Base-by-base conservation (phyloP, 2,888 invertebrate genomes). In the Aromia moschata region DNA sequence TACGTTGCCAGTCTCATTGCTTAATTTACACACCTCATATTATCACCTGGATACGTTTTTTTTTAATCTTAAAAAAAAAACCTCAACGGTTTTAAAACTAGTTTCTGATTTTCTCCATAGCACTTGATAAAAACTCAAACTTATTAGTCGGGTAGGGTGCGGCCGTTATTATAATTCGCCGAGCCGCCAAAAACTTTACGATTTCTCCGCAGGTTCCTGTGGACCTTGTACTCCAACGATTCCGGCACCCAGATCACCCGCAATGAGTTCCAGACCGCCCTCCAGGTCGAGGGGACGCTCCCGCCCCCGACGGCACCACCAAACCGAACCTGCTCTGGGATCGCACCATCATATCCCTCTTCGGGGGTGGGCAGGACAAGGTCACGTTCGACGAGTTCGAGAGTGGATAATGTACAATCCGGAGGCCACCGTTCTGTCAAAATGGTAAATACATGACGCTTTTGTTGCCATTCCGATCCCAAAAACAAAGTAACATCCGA, bases 211-310 rank as follows among this genome's bases (percentile, higher is more conserved):
- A 84, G 89, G 84, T 94, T 94, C 80, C 84, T 94, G 25, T 94
- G 93, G 89, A 90, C 91, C 12, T 84, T 94, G 54, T 94, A 94
- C 79, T 89, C 91, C 62, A 93, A 92, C 77, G 94, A 94, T 76
- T 86, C 87, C 62, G 89, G 88, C 64, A 87, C 87, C 3, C 86
- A 89, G 73, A 89, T 94, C 37, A 84, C 87, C 65, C 89, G 90
- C 74, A 85, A 86, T 49, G 93, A 94, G 65, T 92, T 94, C 76
- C 85, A 88, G 11, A 83, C 84, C 36, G 85, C 86, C 1, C 79
- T 89, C 5, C 86, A 86, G 67, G 76, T 86, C 56, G 88, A 88
- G 56, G 79, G 80, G 10, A 72, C 72, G 1, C 58, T 77, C 73
- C 77, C 2, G 70, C 73, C 3, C 58, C 67, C n/a, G 65, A 67